Percentiles rank a stretch among this genome's conserved stretches.
Conservation (phyloP, 2,113 vertebrate genomes). For the Corythoichthys intestinalis region DNA sequence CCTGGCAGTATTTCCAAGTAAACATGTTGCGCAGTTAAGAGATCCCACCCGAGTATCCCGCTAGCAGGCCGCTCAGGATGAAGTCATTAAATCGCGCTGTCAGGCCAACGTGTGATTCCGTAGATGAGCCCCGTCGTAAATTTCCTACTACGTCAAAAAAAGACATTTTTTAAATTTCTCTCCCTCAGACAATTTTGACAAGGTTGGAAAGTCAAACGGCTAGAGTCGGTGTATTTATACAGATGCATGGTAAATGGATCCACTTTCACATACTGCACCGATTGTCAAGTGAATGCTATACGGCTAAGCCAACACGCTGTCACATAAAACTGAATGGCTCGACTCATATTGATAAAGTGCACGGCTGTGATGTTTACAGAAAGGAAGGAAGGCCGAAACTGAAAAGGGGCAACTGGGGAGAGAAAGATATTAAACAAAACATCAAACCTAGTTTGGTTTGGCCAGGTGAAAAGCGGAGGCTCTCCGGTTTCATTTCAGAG, state of each 20-base stretch:
- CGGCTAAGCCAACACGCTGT: background rate
- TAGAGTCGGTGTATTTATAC: background rate
- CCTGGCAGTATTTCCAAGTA: background rate
- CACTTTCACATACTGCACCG: background rate
- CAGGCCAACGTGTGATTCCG: background rate
- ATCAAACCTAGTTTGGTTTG: constrained; percentile 17
- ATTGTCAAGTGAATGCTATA: background rate
- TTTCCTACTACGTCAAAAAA: background rate
- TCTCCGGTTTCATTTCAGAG: constrained; percentile 29
- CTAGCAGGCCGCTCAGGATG: background rate
- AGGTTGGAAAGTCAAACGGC: constrained; percentile 1
- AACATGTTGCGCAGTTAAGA: background rate
- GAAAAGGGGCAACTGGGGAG: background rate
- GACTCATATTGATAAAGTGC: constrained; percentile 6
- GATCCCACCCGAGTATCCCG: background rate
- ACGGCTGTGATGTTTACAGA: background rate
- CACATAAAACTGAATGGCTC: background rate
- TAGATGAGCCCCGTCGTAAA: background rate
- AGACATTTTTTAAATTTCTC: background rate
- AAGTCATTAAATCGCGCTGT: background rate
- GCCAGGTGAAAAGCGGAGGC: constrained; percentile 17
- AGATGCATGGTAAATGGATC: constrained; percentile 5
- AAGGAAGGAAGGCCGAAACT: background rate
- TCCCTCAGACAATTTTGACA: background rate
- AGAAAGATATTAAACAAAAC: constrained; percentile 3